phyloP scores from a whole-genome alignment of 2,888 invertebrate genomes.

The Melitaea athalia region DNA sequence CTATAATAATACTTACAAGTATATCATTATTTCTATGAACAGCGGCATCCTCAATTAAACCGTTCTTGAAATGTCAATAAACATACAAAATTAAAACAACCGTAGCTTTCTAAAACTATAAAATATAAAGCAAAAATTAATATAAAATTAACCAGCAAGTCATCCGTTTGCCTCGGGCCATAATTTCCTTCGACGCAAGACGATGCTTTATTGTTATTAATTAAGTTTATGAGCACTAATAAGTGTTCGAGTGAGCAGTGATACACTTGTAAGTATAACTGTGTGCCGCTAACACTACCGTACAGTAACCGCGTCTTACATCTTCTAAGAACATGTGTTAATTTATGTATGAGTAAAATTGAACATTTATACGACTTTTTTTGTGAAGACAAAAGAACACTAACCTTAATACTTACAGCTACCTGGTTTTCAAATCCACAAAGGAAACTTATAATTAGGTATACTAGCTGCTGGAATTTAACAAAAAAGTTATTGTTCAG shows the following conservation, averaged over 20 bases:
- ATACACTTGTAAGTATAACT: conserved; percentile 74
- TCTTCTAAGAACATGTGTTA: background rate
- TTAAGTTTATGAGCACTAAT: conserved; percentile 50
- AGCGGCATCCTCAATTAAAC: background rate
- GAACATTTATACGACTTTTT: background rate
- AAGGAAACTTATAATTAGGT: no score
- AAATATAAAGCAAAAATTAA: background rate
- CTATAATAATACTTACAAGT: background rate
- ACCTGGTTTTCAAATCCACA: no score
- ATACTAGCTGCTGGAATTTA: no score
- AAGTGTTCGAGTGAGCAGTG: conserved; percentile 49
- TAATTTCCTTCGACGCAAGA: conserved; percentile 23
- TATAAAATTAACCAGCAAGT: background rate
- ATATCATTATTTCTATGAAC: background rate
- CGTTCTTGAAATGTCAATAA: background rate
- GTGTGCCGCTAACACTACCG: conserved; percentile 62
- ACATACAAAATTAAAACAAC: background rate
- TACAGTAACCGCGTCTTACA: conserved; percentile 27
- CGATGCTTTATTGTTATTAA: conserved; percentile 43
- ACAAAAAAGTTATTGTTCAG: no score
- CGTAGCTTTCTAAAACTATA: conserved; percentile 1
- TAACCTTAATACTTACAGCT: no score
- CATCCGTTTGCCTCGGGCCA: background rate
- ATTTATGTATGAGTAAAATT: background rate
- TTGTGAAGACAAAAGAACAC: no score